Evolutionary conservation across 2,888 invertebrate species (phyloP).

Genomic region (Synergus itoensis): DNA sequence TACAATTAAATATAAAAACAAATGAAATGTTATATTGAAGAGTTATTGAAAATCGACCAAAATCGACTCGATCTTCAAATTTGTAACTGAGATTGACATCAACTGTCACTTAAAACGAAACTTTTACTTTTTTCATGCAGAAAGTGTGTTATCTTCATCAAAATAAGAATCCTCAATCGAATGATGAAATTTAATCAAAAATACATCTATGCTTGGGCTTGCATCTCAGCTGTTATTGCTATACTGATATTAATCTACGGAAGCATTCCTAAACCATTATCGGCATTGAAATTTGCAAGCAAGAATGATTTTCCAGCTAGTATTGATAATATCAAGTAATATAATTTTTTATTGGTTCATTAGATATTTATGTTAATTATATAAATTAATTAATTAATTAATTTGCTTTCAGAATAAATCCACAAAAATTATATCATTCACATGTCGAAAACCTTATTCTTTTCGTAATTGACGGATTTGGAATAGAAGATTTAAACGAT

Average conservation of each 20-base stretch:
- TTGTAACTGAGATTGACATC: neutral
- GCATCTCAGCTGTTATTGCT: conserved; percentile 17
- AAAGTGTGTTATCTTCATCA: neutral
- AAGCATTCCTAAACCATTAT: conserved; percentile 4
- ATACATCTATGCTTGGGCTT: neutral
- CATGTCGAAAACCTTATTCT: neutral
- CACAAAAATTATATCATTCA: conserved; percentile 3
- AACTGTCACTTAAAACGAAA: neutral
- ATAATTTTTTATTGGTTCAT: neutral
- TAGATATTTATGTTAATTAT: neutral
- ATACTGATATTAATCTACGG: conserved; percentile 26
- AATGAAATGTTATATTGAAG: neutral
- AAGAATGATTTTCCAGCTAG: neutral
- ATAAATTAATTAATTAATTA: neutral
- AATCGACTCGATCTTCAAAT: neutral
- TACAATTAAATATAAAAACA: neutral
- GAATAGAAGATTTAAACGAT: conserved; percentile 22
- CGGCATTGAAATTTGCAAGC: neutral
- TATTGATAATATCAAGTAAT: conserved; percentile 6
- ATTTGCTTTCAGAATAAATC: neutral
- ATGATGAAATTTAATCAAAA: conserved; percentile 15
- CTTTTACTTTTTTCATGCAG: neutral
- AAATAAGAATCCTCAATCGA: neutral
- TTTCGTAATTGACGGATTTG: conserved; percentile 29
- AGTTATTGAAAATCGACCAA: neutral